Conservation (phyloP, 2,797 vertebrate species). For the Pelobates cultripes region DNA sequence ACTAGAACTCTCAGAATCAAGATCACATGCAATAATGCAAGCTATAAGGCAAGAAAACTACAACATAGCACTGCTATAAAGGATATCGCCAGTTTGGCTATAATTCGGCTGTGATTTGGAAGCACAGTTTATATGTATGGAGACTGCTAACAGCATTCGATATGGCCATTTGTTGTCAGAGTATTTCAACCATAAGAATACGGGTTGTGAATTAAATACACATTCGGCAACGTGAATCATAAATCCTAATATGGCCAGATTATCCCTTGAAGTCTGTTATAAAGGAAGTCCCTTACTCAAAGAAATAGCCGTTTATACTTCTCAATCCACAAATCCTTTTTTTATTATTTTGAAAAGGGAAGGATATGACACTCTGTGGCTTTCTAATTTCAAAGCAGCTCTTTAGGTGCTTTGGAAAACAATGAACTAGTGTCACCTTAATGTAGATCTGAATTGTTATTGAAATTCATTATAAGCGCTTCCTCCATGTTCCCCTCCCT, state of each 20-base stretch:
- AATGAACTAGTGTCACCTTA: slow-evolving; percentile 45
- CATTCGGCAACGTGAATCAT: background rate
- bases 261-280: slow-evolving; percentile 20
- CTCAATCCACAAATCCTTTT: slow-evolving; percentile 40
- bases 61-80: too few relatives aligned
- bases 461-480: slow-evolving; percentile 25
- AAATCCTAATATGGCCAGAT: too few relatives aligned
- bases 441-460: slow-evolving; percentile 39
- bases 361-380: slow-evolving; percentile 47
- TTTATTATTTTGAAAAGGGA: slow-evolving; percentile 22
- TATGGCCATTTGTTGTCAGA: too few relatives aligned
- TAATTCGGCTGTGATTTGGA: too few relatives aligned
- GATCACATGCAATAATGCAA: too few relatives aligned
- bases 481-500: slow-evolving; percentile 32
- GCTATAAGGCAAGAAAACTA: too few relatives aligned
- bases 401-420: slow-evolving; percentile 42
- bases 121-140: too few relatives aligned
- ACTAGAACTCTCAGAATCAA: too few relatives aligned
- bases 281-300: slow-evolving; percentile 40
- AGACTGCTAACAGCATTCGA: too few relatives aligned
- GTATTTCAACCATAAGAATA: too few relatives aligned
- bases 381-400: slow-evolving; percentile 46
- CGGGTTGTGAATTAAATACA: background rate
- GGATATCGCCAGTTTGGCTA: too few relatives aligned
- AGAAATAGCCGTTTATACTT: slow-evolving; percentile 1